Evolutionary conservation across 2,888 invertebrate species (phyloP).

Genomic region (Drosophila acutilabella): DNA sequence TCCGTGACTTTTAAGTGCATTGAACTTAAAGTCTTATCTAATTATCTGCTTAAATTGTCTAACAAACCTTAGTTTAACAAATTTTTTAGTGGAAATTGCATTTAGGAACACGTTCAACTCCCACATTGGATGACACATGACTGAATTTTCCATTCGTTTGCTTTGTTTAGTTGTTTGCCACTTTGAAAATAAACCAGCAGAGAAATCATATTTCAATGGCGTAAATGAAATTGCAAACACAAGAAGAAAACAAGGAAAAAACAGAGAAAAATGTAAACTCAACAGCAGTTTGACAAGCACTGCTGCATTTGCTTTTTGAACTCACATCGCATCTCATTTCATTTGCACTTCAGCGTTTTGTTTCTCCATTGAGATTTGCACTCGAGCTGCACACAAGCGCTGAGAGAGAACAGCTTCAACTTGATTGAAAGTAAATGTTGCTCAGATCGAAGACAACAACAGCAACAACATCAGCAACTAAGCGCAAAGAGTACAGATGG

Average conservation of each 20-base stretch:
- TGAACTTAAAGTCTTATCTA: background rate
- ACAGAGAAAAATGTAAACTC: background rate
- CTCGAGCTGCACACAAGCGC: slow-evolving; percentile 31
- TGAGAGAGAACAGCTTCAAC: slow-evolving; percentile 38
- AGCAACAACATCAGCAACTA: slow-evolving; percentile 1
- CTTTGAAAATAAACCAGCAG: slow-evolving; percentile 23
- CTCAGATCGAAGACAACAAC: slow-evolving; percentile 46
- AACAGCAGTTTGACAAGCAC: slow-evolving; percentile 54
- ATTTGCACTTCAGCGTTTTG: slow-evolving; percentile 67
- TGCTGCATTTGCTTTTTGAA: slow-evolving; percentile 26
- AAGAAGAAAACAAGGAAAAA: slow-evolving; percentile 21
- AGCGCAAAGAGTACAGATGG: slow-evolving; percentile 1
- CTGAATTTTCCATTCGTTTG: slow-evolving; percentile 26
- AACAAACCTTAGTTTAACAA: no score
- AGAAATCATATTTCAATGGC: slow-evolving; percentile 62
- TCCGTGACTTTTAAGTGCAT: background rate
- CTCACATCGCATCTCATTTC: slow-evolving; percentile 50
- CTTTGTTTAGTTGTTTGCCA: slow-evolving; percentile 25
- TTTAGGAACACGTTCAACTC: background rate
- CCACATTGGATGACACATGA: background rate
- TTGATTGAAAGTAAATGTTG: slow-evolving; percentile 69
- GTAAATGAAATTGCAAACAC: slow-evolving; percentile 57
- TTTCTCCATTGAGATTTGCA: slow-evolving; percentile 56
- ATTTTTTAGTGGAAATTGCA: background rate
- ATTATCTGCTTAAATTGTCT: no score